A percentile compares a stretch with the other conserved stretches of the same genome.
Evolutionary conservation across 2,113 vertebrate species (phyloP).

Genomic region (Thinocorus orbignyianus): DNA sequence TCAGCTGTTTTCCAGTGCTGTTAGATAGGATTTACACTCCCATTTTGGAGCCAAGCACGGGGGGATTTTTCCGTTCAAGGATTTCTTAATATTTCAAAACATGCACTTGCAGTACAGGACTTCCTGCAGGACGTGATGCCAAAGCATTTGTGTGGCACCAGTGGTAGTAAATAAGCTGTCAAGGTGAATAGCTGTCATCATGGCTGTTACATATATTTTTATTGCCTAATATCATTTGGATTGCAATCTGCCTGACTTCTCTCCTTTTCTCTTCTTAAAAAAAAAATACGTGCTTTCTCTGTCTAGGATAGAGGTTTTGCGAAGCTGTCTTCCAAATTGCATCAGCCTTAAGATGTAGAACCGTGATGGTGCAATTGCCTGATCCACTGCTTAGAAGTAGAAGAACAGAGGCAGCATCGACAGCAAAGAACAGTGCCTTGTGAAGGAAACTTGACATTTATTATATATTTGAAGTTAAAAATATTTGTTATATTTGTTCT

Average conservation of each 20-base stretch:
- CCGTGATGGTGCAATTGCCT: not conserved
- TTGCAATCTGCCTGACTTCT: not conserved
- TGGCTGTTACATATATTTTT: not conserved
- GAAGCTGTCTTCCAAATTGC: not conserved
- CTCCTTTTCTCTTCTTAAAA: not conserved
- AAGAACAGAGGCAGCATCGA: not conserved
- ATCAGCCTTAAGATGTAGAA: not conserved
- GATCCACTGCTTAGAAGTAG: not conserved
- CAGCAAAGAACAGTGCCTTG: not conserved
- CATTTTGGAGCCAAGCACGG: fast-evolving
- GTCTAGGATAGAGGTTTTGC: not conserved
- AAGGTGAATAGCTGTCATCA: not conserved
- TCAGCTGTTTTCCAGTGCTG: not conserved
- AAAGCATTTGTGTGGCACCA: not conserved
- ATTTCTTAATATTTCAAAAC: not conserved
- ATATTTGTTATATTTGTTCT: not conserved
- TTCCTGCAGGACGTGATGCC: not conserved
- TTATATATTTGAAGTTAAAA: not conserved
- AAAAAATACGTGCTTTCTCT: not conserved
- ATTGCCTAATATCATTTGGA: not conserved
- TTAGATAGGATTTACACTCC: not conserved
- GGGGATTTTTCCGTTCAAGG: not conserved
- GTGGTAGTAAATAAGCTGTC: not conserved
- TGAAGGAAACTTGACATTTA: not conserved
- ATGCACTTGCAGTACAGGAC: not conserved